These are phyloP conservation scores for Synergus gifuensis DNA, from an alignment of 2,888 invertebrate species.

Conservation along the genomic window DNA sequence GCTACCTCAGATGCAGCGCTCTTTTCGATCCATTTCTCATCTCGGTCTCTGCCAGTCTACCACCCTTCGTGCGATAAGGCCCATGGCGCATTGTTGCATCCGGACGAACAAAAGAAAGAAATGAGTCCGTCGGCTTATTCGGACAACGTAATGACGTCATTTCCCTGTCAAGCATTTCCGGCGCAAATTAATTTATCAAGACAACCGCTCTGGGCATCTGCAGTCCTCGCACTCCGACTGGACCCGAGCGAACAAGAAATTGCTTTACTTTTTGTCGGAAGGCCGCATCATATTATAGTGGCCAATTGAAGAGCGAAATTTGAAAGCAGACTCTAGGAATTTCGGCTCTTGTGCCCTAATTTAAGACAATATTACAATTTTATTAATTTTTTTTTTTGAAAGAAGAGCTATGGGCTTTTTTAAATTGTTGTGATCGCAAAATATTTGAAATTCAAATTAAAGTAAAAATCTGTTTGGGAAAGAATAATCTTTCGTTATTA, in stretches of 20 bases:
- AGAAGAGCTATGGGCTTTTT: neutral
- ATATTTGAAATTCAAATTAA: neutral
- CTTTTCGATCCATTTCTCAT: slow-evolving; percentile 33
- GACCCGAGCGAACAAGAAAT: slow-evolving; percentile 57
- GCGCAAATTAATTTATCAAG: slow-evolving; percentile 75
- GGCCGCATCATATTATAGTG: slow-evolving; percentile 60
- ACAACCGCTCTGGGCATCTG: slow-evolving; percentile 38
- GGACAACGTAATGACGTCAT: slow-evolving; percentile 70
- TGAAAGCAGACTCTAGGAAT: neutral
- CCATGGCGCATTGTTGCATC: slow-evolving; percentile 44
- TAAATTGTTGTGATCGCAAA: neutral
- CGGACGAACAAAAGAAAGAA: slow-evolving; percentile 36
- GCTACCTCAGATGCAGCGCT: neutral
- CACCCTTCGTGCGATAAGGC: slow-evolving; percentile 24
- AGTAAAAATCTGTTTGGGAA: too few relatives aligned
- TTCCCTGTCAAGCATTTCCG: slow-evolving; percentile 73
- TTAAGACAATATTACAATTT: too few relatives aligned
- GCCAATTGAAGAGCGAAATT: slow-evolving; percentile 26
- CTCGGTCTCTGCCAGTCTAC: neutral
- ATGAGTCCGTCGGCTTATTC: slow-evolving; percentile 30
- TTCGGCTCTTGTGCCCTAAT: neutral
- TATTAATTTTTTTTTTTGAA: neutral
- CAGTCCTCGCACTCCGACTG: slow-evolving; percentile 13
- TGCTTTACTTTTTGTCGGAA: slow-evolving; percentile 61
- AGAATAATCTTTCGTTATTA: neutral